Conservation (phyloP, 2,888 invertebrate species). For the Drosophila atripex region DNA sequence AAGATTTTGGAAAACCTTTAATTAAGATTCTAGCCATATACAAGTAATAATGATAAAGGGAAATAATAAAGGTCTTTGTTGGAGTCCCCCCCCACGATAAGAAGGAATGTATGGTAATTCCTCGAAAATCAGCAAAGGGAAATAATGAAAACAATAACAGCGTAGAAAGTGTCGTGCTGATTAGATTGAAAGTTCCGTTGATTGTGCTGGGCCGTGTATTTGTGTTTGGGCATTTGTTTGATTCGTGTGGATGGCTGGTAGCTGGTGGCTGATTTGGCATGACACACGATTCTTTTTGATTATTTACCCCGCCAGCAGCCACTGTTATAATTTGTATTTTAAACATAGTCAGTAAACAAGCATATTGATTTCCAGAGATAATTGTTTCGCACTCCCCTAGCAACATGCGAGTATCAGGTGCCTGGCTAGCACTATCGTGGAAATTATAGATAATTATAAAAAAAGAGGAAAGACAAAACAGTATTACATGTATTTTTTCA, state of each 20-base stretch:
- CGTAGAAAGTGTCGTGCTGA: slow-evolving; percentile 49
- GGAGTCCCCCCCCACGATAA: slow-evolving; percentile 21
- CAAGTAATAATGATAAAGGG: slow-evolving; percentile 23
- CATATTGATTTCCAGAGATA: slow-evolving; percentile 31
- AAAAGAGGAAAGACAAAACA: slow-evolving; percentile 8
- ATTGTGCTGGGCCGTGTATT: slow-evolving; percentile 24
- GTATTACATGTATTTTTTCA: background rate
- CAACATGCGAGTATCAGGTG: slow-evolving; percentile 17
- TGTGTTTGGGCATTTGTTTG: slow-evolving; percentile 9
- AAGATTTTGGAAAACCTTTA: slow-evolving; percentile 9
- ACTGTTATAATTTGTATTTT: slow-evolving; percentile 17
- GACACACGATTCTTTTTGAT: slow-evolving; percentile 38
- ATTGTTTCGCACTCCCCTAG: slow-evolving; percentile 10
- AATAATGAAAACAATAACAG: slow-evolving; percentile 24
- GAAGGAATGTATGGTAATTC: slow-evolving; percentile 29
- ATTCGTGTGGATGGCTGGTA: slow-evolving; percentile 6
- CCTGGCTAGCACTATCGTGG: slow-evolving; percentile 10
- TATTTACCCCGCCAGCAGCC: background rate
- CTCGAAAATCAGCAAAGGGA: slow-evolving; percentile 14
- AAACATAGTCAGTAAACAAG: slow-evolving; percentile 18
- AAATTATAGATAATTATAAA: slow-evolving; percentile 14
- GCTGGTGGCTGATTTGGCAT: slow-evolving; percentile 16
- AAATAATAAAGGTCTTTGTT: slow-evolving; percentile 26
- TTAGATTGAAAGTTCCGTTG: slow-evolving; percentile 59
- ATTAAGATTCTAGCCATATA: slow-evolving; percentile 1